These are phyloP conservation scores for Leucoraja erinaceus DNA, from an alignment of 2,113 vertebrate species.

Conservation along the genomic window DNA sequence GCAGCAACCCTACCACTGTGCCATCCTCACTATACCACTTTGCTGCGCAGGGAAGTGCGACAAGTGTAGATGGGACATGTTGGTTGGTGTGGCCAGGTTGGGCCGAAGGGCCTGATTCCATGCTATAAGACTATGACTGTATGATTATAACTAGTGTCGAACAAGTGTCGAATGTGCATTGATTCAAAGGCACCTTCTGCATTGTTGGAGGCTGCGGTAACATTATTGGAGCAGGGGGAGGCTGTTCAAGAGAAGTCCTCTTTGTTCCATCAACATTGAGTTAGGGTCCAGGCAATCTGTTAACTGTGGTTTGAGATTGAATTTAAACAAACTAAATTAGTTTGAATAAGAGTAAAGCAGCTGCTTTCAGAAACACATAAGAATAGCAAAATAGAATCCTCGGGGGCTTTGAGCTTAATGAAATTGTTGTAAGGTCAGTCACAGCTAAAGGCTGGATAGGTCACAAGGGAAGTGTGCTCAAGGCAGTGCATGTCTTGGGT, in stretches of 20 bases:
- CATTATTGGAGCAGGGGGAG: not conserved
- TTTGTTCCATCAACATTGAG: not conserved
- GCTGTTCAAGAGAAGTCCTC: not conserved
- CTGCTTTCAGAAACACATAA: not conserved
- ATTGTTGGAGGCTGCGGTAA: not conserved
- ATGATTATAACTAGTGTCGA: too few species aligned
- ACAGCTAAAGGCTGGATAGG: slow-evolving; percentile 21
- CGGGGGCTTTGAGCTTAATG: not conserved
- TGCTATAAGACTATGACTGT: too few species aligned
- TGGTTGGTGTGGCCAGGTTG: too few species aligned
- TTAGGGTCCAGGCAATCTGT: not conserved
- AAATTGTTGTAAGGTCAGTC: not conserved
- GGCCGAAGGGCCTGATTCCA: too few species aligned
- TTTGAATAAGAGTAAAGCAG: slow-evolving; percentile 2
- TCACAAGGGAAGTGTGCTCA: not conserved
- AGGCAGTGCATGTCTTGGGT: slow-evolving; percentile 4
- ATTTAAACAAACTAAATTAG: slow-evolving; percentile 24
- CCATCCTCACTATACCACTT: too few species aligned
- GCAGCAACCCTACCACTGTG: too few species aligned
- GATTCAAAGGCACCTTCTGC: not conserved
- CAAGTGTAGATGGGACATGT: too few species aligned
- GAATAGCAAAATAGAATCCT: not conserved
- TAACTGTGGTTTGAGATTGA: slow-evolving; percentile 7
- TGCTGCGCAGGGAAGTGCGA: too few species aligned
- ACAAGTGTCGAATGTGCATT: not conserved